These are phyloP conservation scores for Aldabrachelys gigantea DNA, from an alignment of 2,113 vertebrate species.

Conservation along the genomic window DNA sequence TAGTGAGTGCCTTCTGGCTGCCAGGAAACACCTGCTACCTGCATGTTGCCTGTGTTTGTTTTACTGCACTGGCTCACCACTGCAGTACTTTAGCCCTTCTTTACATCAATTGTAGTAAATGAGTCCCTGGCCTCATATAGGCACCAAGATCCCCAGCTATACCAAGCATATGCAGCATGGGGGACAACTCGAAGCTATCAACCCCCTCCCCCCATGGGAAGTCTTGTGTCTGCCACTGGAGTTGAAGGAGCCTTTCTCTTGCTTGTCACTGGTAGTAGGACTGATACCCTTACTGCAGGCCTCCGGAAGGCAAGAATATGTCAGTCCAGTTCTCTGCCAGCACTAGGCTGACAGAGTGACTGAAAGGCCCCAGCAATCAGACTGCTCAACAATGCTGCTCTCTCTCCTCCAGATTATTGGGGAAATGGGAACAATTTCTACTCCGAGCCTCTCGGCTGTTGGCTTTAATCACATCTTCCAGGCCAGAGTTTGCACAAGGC, in stretches of 20 bases:
- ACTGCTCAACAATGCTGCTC: not conserved
- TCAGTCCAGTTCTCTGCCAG: not conserved
- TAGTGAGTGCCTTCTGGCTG: accelerated
- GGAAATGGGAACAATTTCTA: not conserved
- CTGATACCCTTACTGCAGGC: not conserved
- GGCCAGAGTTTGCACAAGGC: not conserved
- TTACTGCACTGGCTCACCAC: not conserved
- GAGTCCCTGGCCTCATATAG: not conserved
- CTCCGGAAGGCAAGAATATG: not conserved
- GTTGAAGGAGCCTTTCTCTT: too few species aligned
- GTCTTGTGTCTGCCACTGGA: not conserved
- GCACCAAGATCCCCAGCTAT: not conserved
- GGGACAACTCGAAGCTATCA: not conserved
- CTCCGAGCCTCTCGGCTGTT: not conserved
- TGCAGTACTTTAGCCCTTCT: not conserved
- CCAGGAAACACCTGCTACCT: not conserved
- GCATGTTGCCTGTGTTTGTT: not conserved
- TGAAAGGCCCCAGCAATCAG: not conserved
- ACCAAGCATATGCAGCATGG: not conserved
- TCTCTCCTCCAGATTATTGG: not conserved
- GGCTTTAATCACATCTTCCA: not conserved
- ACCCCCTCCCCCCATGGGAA: not conserved
- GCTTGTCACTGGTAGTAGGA: not conserved
- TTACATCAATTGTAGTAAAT: not conserved
- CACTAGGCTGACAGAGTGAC: not conserved